Evolutionary conservation across 2,113 vertebrate genomes (phyloP).

Genomic region (Coptodon rendalli): DNA sequence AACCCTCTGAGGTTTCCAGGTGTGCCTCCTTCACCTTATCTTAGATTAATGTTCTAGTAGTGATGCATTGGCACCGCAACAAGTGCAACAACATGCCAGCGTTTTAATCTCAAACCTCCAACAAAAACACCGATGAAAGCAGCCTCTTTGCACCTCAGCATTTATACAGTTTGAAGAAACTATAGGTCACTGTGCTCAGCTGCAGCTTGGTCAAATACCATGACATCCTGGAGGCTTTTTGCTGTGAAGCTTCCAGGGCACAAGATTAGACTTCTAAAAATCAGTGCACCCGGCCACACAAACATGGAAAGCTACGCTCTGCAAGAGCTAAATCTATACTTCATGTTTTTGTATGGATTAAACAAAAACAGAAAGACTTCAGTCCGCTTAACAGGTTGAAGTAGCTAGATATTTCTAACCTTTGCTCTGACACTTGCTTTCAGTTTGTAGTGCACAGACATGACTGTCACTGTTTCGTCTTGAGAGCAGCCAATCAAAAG

Average conservation of each 20-base stretch:
- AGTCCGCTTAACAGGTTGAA: neutral
- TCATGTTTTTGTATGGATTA: neutral
- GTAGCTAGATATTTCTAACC: fast-evolving
- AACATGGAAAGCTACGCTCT: fast-evolving
- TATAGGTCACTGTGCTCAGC: fast-evolving
- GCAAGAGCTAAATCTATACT: neutral
- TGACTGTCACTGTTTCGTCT: fast-evolving
- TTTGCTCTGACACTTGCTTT: neutral
- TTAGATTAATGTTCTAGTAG: fast-evolving
- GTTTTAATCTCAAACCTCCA: neutral
- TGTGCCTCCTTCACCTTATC: neutral
- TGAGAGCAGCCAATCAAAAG: neutral
- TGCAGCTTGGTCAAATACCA: fast-evolving
- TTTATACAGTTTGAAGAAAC: neutral
- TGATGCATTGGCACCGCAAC: neutral
- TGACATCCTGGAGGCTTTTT: neutral
- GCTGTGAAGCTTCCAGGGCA: neutral
- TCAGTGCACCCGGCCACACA: neutral
- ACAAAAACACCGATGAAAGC: neutral
- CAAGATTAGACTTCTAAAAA: neutral
- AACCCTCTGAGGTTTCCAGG: neutral
- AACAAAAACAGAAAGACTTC: neutral
- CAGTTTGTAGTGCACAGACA: neutral
- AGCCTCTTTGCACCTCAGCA: fast-evolving
- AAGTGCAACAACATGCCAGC: neutral